A percentile compares a stretch with the other conserved stretches of the same genome.
Conservation (phyloP, 2,888 invertebrate genomes). For the Cheilosia soror region DNA sequence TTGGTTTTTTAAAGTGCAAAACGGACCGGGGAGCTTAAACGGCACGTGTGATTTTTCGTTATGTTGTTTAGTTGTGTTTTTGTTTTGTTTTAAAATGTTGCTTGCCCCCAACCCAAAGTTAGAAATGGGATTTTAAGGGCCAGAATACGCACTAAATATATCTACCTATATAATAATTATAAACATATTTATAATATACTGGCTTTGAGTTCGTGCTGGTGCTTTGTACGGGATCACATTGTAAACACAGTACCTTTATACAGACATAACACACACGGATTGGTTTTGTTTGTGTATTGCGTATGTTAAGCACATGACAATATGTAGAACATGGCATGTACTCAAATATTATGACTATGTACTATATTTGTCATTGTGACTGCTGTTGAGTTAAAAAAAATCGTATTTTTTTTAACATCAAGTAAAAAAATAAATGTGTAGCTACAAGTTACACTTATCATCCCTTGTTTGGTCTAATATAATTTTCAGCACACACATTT, state of each 20-base stretch:
- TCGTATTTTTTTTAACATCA: conserved; percentile 6
- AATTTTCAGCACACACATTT: conserved; percentile 47
- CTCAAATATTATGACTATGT: conserved; percentile 73
- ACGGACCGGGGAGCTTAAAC: conserved; percentile 71
- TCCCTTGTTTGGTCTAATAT: conserved; percentile 2
- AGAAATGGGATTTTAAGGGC: conserved; percentile 36
- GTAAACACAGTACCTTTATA: conserved; percentile 70
- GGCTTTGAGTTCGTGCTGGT: conserved; percentile 76
- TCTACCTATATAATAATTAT: neutral
- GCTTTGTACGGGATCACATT: conserved; percentile 75
- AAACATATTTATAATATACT: conserved; percentile 59
- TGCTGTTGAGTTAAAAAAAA: conserved; percentile 22
- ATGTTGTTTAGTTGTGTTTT: conserved; percentile 45
- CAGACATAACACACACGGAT: conserved; percentile 69
- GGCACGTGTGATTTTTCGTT: conserved; percentile 52
- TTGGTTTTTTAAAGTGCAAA: conserved; percentile 38
- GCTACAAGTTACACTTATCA: conserved; percentile 36
- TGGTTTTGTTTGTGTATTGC: conserved; percentile 75
- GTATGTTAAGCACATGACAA: conserved; percentile 66
- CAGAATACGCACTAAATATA: conserved; percentile 24
- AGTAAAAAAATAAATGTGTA: conserved; percentile 20
- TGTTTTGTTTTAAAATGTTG: conserved; percentile 17
- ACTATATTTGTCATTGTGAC: conserved; percentile 70
- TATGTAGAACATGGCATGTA: conserved; percentile 72
- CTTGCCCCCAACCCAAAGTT: conserved; percentile 11